Percentiles rank a stretch among this genome's conserved stretches.
These are phyloP conservation scores for Parazoanthus atlanticus DNA, from an alignment of 92 coral and sea anemone species.

Conservation along the genomic window DNA sequence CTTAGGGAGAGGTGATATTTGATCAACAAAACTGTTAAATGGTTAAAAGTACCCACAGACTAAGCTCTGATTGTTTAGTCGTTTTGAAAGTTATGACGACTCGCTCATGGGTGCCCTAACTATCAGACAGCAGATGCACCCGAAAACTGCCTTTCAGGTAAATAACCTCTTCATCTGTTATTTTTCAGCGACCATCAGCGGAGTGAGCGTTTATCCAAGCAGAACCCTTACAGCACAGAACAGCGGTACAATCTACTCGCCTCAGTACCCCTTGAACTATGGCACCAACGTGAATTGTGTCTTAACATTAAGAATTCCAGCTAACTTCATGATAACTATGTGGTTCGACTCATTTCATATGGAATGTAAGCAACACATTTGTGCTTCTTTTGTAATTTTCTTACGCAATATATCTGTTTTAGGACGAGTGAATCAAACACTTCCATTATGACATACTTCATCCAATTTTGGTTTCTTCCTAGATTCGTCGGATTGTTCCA, in stretches of 20 bases:
- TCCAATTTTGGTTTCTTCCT: too few relatives aligned
- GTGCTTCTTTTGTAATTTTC: too few relatives aligned
- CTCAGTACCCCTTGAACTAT: constrained; percentile 29
- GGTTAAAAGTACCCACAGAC: too few relatives aligned
- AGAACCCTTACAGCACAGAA: constrained; percentile 1
- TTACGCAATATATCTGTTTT: not conserved
- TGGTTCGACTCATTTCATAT: constrained; percentile 24
- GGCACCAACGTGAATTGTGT: constrained; percentile 27
- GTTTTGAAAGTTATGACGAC: too few relatives aligned
- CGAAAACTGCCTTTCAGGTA: not conserved
- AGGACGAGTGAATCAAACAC: not conserved
- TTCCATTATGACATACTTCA: too few relatives aligned
- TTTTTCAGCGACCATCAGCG: constrained; percentile 6
- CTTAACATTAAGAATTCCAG: not conserved
- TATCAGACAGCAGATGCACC: not conserved
- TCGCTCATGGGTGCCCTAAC: too few relatives aligned
- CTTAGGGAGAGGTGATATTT: too few relatives aligned
- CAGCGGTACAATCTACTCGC: constrained; percentile 6
- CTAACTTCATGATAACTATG: constrained; percentile 29
- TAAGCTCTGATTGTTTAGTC: too few relatives aligned
- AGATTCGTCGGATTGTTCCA: constrained; percentile 17
- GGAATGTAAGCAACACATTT: constrained; percentile 14
- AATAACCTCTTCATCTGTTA: not conserved
- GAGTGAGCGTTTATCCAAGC: constrained; percentile 15
- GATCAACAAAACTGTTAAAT: too few relatives aligned